A percentile compares a stretch with the other conserved stretches of the same genome.
Conservation (phyloP, 2,888 invertebrate species). For the Stenodera caucasica region DNA sequence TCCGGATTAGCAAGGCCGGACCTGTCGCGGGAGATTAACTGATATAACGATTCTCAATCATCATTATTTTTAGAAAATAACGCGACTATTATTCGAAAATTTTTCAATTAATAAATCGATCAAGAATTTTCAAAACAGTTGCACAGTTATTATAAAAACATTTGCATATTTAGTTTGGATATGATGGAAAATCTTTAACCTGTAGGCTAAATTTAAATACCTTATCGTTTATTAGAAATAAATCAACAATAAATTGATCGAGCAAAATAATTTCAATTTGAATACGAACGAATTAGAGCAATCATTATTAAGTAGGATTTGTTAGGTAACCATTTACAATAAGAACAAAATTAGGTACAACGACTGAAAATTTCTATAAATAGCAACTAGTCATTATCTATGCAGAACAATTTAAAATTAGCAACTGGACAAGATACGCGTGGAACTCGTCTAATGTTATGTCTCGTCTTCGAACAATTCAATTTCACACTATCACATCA, state of each 20-base stretch:
- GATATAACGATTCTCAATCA: not conserved
- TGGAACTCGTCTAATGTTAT: slow-evolving; percentile 42
- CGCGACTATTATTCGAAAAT: not conserved
- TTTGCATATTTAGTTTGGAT: not conserved
- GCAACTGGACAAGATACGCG: slow-evolving; percentile 41
- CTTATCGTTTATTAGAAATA: not conserved
- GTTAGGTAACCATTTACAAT: slow-evolving; percentile 37
- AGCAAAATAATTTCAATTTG: not conserved
- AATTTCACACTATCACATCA: slow-evolving; percentile 12
- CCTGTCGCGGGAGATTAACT: not conserved
- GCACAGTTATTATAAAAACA: not conserved
- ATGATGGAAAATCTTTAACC: not conserved
- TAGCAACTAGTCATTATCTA: slow-evolving; percentile 44
- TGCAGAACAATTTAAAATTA: slow-evolving; percentile 47
- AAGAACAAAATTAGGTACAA: slow-evolving; percentile 33
- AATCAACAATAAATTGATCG: not conserved
- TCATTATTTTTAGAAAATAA: not conserved
- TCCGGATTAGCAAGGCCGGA: slow-evolving; percentile 7
- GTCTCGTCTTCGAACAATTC: slow-evolving; percentile 29
- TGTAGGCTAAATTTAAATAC: not conserved
- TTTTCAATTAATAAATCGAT: not conserved
- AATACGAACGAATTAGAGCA: too few species aligned
- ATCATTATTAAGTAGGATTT: slow-evolving; percentile 12
- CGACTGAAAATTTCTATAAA: slow-evolving; percentile 43
- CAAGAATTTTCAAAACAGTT: not conserved